Evolutionary conservation across 2,797 vertebrate species (phyloP).

Genomic region (Mormyrus proboscirostris): DNA sequence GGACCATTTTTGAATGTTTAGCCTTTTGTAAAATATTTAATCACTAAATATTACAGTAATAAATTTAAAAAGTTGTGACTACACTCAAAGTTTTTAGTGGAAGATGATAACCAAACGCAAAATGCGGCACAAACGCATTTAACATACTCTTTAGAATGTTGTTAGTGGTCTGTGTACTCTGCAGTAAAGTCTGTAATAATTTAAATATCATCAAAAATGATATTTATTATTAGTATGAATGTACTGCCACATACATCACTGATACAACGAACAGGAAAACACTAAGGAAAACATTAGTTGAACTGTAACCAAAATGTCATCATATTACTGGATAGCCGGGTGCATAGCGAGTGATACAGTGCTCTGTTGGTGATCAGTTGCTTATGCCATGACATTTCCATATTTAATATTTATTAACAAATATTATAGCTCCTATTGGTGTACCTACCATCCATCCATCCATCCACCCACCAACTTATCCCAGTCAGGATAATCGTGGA

Average conservation of each 20-base stretch:
- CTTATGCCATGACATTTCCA: not conserved
- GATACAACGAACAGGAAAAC: not conserved
- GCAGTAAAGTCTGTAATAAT: not conserved
- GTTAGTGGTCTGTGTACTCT: not conserved
- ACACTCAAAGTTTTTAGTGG: not conserved
- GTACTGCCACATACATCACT: not conserved
- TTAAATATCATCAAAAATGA: not conserved
- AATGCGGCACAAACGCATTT: not conserved
- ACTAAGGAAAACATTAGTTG: not conserved
- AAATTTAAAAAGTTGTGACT: not conserved
- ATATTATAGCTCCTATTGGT: not conserved
- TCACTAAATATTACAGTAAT: not conserved
- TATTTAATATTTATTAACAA: not conserved
- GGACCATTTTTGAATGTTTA: not conserved
- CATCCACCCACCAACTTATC: not conserved
- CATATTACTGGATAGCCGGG: not conserved
- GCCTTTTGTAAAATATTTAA: not conserved
- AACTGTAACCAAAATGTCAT: not conserved
- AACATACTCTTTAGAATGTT: not conserved
- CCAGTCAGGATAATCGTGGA: not conserved
- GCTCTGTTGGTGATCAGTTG: not conserved
- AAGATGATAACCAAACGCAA: not conserved
- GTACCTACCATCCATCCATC: not conserved
- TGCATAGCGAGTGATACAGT: not conserved
- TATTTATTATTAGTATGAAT: slow-evolving; percentile 2